Conservation (phyloP, 2,113 vertebrate genomes). For the Muscicapa adusta region DNA sequence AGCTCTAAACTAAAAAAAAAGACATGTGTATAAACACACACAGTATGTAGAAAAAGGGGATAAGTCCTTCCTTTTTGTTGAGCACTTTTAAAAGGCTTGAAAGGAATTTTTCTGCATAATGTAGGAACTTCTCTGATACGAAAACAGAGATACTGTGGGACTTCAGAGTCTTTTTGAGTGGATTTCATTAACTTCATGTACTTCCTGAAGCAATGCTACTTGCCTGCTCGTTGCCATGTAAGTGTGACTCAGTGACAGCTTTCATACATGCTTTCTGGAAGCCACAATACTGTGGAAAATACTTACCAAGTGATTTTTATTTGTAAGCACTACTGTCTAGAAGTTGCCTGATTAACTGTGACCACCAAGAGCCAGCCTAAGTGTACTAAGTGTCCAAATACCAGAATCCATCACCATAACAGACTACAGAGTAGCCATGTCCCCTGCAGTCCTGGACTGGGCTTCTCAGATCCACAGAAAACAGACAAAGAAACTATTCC, state of each 20-base stretch:
- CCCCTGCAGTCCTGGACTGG: neutral
- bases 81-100: neutral
- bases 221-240: neutral
- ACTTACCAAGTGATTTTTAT: neutral
- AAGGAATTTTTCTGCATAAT: neutral
- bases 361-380: neutral
- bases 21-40: neutral
- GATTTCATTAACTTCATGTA: neutral
- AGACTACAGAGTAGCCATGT: fast-evolving
- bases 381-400: neutral
- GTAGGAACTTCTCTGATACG: neutral
- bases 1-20: neutral
- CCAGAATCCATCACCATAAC: neutral
- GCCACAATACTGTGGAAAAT: neutral
- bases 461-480: neutral
- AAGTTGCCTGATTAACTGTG: neutral
- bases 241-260: neutral
- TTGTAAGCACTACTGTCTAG: neutral
- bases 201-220: neutral
- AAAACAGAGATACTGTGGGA: neutral
- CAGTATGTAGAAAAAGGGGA: neutral
- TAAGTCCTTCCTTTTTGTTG: neutral
- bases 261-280: neutral
- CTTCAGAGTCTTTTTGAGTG: neutral
- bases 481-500: neutral